Conservation (phyloP, 92 coral and sea anemone genomes). For the Epizoanthus scotinus region DNA sequence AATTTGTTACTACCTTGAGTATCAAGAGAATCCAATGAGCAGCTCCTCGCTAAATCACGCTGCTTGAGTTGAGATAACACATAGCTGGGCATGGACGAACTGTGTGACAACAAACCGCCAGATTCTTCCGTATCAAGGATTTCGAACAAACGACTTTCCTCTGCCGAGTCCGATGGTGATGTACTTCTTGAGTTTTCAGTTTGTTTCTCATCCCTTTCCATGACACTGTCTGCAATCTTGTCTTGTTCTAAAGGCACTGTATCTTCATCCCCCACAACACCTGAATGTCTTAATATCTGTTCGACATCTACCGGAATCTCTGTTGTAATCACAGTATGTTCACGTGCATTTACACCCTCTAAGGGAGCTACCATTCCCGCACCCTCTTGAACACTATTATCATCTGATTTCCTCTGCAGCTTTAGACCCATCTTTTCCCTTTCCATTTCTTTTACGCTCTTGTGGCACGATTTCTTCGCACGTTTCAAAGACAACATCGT, state of each 20-base stretch:
- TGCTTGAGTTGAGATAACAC: conserved; percentile 27
- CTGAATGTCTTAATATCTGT: not conserved
- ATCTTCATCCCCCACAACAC: not conserved
- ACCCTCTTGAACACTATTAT: not conserved
- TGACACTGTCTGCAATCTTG: not conserved
- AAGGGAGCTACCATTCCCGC: not conserved
- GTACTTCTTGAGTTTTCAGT: not conserved
- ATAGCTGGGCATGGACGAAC: conserved; percentile 19
- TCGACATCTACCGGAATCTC: not conserved
- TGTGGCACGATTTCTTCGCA: not conserved
- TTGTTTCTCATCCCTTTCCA: not conserved
- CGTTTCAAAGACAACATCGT: conserved; percentile 6
- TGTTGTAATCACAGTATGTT: not conserved
- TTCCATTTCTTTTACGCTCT: not conserved
- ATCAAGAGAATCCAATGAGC: conserved; percentile 22
- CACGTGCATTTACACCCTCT: not conserved
- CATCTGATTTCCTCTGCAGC: not conserved
- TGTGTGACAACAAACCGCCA: not conserved
- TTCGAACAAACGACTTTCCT: not conserved
- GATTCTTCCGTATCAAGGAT: not conserved
- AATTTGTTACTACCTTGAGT: not conserved
- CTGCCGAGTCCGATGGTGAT: not conserved
- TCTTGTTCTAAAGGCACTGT: not conserved
- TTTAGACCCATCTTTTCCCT: not conserved
- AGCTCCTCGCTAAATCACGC: conserved; percentile 16